Evolutionary conservation across 1,140 invertebrate species (phyloP), one percentile per base, ranked within the genome.

Genomic region (Caenorhabditis tropicalis): DNA sequence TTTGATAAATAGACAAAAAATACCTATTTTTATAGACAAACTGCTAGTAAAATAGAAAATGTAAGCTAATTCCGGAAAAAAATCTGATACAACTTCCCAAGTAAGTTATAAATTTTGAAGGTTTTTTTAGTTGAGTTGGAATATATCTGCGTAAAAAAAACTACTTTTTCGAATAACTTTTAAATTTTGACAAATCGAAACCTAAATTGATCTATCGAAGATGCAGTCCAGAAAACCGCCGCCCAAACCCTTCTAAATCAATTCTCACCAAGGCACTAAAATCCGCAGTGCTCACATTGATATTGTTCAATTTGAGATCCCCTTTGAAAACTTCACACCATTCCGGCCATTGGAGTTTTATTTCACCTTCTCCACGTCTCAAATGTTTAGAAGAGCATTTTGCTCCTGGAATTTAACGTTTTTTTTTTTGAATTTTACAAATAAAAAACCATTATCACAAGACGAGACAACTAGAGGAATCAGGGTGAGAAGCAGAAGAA

Each of bases 261-360:
- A 36, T 21, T 0, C 58, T 16, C 19, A 65, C 58, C 58, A 65
- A 65, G 33, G 33, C 36, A 10, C 3, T 5, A 65, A 65, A 65
- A 65, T 65, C 24, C 12, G 58, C 58, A 15, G 2, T 19, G 7
- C n/a, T 16, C 58, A 65, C 33, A 36, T 65, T 7, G 31, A 65
- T 65, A 21, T 15, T 19, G 15, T 31, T 65, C 29, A 65, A 36
- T 16, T 65, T 33, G 29, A 65, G n/a, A 33, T 33, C 24, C 24
- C 58, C 58, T 36, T 65, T 29, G 36, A 65, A 65, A 4, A 65
- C 58, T 36, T 65, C 29, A 65, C 58, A 65, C 58, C 58, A 36
- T 19, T 65, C 24, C 5, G 58, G 58, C 58, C 58, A 65, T n/a
- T 36, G 53, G 27, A 21, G 58, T 4, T 9, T n/a, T 15, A n/a